Conservation (phyloP, 2,113 vertebrate genomes). For the Phoenicopterus ruber region DNA sequence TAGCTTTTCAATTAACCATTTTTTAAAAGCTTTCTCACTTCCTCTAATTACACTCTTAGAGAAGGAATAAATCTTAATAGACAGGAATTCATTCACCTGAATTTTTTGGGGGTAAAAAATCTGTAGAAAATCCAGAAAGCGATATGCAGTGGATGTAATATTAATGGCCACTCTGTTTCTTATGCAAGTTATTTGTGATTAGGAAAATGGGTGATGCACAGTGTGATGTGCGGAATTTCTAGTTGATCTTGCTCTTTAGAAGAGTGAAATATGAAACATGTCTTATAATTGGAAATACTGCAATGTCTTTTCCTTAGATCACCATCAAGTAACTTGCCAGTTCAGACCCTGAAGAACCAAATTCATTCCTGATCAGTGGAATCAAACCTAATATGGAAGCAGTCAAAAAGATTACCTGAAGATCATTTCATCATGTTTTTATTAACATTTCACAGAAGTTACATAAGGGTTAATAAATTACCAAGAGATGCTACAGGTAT, state of each 20-base stretch:
- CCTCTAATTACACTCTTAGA: neutral
- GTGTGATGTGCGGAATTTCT: neutral
- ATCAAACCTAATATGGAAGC: neutral
- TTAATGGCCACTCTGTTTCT: neutral
- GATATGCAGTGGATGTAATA: neutral
- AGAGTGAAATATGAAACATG: neutral
- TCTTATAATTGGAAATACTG: neutral
- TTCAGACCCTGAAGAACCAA: neutral
- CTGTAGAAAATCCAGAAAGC: neutral
- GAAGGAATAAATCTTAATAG: neutral
- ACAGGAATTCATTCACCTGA: neutral
- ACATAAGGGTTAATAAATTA: accelerated
- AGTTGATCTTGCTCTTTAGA: neutral
- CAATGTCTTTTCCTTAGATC: neutral
- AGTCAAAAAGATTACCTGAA: neutral
- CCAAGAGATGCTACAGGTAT: neutral
- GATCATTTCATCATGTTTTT: neutral
- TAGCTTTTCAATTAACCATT: constrained; percentile 24
- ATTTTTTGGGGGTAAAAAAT: neutral
- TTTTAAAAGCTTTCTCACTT: neutral
- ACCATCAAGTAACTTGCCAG: neutral
- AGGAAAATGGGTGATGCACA: neutral
- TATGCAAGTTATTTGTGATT: neutral
- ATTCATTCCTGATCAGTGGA: neutral
- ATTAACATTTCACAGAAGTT: neutral